Base-by-base conservation (phyloP, 2,113 vertebrate species). In the Cyanoramphus novaezelandiae region DNA sequence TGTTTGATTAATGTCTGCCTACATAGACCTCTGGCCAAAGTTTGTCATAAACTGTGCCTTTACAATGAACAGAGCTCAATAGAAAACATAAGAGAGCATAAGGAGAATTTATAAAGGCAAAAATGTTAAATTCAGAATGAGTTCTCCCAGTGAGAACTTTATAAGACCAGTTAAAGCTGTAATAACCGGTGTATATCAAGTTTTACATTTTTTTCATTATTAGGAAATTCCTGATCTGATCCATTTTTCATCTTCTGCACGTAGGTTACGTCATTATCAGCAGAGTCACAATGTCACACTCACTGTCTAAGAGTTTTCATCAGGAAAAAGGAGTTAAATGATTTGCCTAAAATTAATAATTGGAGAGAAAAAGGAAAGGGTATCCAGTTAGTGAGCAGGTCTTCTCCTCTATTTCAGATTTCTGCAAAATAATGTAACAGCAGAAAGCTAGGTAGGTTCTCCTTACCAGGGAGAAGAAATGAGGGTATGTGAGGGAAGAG, bases 1-100 rank as follows among this genome's bases (percentile, higher is more conserved):
- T 47, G 18, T 44, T 81, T 97, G 80, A 96, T 43, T 93, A 92
- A 97, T 86, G 53, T 94, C 85, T 97, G 53, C 82, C 77, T 87
- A 44, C n/a, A 79, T 64, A 88, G 65, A 12, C 91, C 69, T 78
- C 43, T 85, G 68, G 94, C 55, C 15, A 82, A 92, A 86, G 17
- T 80, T 81, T 76, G 55, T 93, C 59, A 85, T 80, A 88, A 93
- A 90, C 63, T 86, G 25, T 63, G 80, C 76, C 79, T 95, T 91
- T 93, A 82, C 41, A 93, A 91, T 78, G 95, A 94, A 69, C 18
- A 93, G 63, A 47, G 63, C 75, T 97, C 53, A 92, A 59, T 37
- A 43, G 37, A 86, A 89, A 95, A 86, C 92, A 70, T 14, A 68
- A 72, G 52, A 60, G 17, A 96, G 9, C 2, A 83, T 68, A 76